Base-by-base conservation (phyloP, 2,888 invertebrate genomes). In the Unio delphinus region DNA sequence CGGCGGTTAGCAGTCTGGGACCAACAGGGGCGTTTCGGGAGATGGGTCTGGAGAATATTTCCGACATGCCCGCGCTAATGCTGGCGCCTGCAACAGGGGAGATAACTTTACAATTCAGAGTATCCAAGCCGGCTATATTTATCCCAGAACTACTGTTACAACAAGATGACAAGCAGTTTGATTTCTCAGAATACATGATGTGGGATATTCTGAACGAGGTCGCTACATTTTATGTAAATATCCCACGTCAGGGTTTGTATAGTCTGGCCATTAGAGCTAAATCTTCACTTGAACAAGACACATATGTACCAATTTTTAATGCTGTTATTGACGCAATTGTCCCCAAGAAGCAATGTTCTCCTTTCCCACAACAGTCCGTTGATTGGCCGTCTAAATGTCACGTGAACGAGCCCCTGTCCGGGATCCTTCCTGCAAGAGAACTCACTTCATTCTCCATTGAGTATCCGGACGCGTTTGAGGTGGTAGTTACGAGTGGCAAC, bases 331-430 rank as follows among this genome's bases (percentile, higher is more conserved):
- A 77, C 54, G 74, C 77, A 20, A 66, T 77, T 59, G 73, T 77
- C 57, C 77, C 77, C 45, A 77, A 77, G 69, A 77, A 77, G 61
- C 77, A 77, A 66, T 74, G 77, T 56, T 59, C 74, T 23, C 77
- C 77, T n/a, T 77, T 72, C 34, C 77, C 77, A 55, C 77, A 77
- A 54, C 77, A 77, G 62, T 77, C 77, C n/a, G 71, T 77, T 58
- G 77, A 77, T 61, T 77, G 77, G 77, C 77, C 77, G 55, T 55
- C 73, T 7, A 74, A 77, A 23, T 77, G 77, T 34, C 77, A 73
- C 63, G 74, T 77, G 45, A 60, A 68, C 6, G 74, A 67, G n/a
- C 77, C 77, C n/a, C 59, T 77, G 1, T 57, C 74, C 7, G 77
- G 77, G 8, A 71, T 73, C 4, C 67, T 77, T n/a, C 26, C 77